A percentile compares a stretch with the other conserved stretches of the same genome.
Conservation (phyloP, 2,797 vertebrate genomes). For the Aotus griseimembra region DNA sequence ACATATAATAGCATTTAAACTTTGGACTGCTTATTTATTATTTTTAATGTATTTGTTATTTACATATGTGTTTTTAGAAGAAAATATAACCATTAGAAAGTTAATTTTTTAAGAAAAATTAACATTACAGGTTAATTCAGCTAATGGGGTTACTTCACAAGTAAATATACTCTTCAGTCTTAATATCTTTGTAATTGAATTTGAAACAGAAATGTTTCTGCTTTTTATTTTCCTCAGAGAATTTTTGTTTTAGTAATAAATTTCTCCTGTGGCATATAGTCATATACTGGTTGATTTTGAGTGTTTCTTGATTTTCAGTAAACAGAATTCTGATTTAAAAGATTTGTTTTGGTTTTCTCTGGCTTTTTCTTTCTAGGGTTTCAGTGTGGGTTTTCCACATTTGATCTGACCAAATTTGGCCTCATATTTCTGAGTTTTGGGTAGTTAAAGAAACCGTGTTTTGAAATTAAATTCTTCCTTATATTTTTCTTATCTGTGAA, state of each 20-base stretch:
- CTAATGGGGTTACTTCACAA: neutral
- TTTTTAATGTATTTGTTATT: conserved; percentile 53
- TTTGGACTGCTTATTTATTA: neutral
- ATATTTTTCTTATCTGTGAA: conserved; percentile 16
- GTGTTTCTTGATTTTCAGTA: neutral
- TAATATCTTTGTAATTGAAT: neutral
- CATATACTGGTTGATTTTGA: neutral
- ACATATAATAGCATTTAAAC: neutral
- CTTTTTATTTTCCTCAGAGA: conserved; percentile 11
- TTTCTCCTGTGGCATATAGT: neutral
- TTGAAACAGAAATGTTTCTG: neutral
- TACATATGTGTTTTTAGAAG: neutral
- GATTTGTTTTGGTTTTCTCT: neutral
- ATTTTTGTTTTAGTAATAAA: conserved; percentile 37
- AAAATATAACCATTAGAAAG: neutral
- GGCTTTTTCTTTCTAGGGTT: conserved; percentile 7
- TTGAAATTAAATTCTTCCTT: conserved; percentile 22
- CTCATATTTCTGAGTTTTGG: neutral
- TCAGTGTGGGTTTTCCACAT: neutral
- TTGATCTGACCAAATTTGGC: neutral
- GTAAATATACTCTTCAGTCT: conserved; percentile 28
- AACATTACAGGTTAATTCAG: conserved; percentile 1
- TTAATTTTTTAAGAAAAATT: neutral
- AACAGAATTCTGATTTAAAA: conserved; percentile 32
- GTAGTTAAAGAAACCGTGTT: neutral